A percentile compares a stretch with the other conserved stretches of the same genome.
These are phyloP conservation scores for Enteromius viviparus DNA, from an alignment of 2,797 vertebrate species.

Conservation along the genomic window DNA sequence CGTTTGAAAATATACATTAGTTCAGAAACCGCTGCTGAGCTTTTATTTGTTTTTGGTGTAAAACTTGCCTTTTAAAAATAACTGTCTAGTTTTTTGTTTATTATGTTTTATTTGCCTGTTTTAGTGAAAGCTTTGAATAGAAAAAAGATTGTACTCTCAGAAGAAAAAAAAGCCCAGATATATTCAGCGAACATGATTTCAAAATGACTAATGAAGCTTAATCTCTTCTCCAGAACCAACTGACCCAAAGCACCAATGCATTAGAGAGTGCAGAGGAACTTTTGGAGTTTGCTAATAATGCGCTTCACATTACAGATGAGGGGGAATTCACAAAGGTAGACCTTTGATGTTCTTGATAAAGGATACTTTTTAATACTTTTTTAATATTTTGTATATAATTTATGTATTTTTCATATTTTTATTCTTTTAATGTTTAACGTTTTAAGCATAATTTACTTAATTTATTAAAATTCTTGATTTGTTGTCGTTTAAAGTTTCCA, in stretches of 20 bases:
- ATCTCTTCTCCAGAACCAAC: slow-evolving; percentile 75
- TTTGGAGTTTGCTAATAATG: slow-evolving; percentile 81
- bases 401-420: no score
- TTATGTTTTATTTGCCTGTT: neutral
- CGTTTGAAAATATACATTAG: neutral
- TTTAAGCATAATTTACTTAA: neutral
- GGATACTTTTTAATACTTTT: neutral
- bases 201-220: neutral
- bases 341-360: neutral
- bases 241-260: slow-evolving; percentile 81
- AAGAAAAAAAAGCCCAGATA: neutral
- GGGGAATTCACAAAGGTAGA: slow-evolving; percentile 83
- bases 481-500: neutral
- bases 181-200: neutral
- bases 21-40: neutral
- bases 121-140: neutral
- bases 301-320: slow-evolving; percentile 81
- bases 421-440: no score
- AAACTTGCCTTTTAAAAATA: neutral
- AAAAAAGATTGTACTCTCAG: neutral
- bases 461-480: neutral
- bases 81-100: neutral
- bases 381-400: no score
- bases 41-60: neutral
- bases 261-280: slow-evolving; percentile 86